Percentiles rank a stretch among this genome's conserved stretches.
phyloP scores from a whole-genome alignment of 2,797 vertebrate species.

The Anas flavirostris region DNA sequence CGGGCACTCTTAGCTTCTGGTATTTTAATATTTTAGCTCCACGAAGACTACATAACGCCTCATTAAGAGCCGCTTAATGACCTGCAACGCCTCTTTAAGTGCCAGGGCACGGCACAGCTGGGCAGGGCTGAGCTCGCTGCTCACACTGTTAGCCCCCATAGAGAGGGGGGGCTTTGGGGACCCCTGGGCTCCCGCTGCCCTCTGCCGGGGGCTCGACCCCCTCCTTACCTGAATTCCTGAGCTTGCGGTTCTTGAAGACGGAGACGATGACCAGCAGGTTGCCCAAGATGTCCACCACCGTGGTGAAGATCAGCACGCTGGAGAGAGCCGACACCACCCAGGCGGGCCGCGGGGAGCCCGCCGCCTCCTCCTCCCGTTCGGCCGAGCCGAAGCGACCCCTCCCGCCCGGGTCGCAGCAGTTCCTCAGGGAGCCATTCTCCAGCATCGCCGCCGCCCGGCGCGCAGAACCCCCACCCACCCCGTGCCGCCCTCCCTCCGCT shows the following conservation, averaged over 20 bases:
- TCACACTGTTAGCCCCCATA: accelerated
- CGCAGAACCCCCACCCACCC: not conserved
- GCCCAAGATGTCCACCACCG: slow-evolving; percentile 85
- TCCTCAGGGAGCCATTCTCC: slow-evolving; percentile 80
- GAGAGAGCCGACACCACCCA: slow-evolving; percentile 83
- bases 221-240: slow-evolving; percentile 86
- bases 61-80: not conserved
- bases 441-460: slow-evolving; percentile 68
- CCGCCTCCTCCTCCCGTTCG: not conserved
- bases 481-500: not conserved
- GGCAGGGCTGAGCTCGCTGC: not conserved
- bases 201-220: not conserved
- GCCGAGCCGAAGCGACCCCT: slow-evolving; percentile 6
- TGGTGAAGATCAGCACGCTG: slow-evolving; percentile 86
- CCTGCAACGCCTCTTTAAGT: accelerated
- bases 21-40: not conserved
- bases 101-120: not conserved
- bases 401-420: slow-evolving; percentile 76
- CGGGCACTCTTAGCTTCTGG: not conserved
- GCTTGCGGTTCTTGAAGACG: slow-evolving; percentile 85
- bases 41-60: not conserved
- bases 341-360: slow-evolving; percentile 50
- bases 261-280: slow-evolving; percentile 86
- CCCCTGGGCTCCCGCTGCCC: not conserved
- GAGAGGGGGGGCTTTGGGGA: accelerated